A percentile compares a stretch with the other conserved stretches of the same genome.
These are phyloP conservation scores for Plotosus lineatus DNA, from an alignment of 2,113 vertebrate species.

Conservation along the genomic window DNA sequence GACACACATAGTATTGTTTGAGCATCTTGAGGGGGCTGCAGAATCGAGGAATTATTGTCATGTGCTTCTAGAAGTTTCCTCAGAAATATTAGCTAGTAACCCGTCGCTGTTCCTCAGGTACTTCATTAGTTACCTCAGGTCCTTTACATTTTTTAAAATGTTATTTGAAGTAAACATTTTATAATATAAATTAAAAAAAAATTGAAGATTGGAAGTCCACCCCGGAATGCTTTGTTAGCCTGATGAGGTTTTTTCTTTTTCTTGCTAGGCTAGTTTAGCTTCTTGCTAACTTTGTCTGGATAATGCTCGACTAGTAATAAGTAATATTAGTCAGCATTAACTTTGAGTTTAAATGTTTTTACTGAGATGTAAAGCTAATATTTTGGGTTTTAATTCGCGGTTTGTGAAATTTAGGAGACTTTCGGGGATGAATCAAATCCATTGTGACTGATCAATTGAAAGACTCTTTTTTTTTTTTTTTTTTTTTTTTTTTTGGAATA, in stretches of 20 bases:
- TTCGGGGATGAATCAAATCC: background rate
- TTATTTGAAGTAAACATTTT: slow-evolving; percentile 54
- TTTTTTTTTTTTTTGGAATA: background rate
- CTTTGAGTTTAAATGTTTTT: background rate
- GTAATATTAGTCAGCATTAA: background rate
- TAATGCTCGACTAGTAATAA: background rate
- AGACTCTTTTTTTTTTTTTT: background rate
- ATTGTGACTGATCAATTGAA: background rate
- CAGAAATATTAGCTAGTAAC: background rate
- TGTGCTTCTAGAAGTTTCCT: slow-evolving; percentile 58
- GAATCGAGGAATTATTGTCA: background rate
- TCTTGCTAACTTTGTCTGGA: background rate
- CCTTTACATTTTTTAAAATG: background rate
- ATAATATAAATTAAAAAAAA: background rate
- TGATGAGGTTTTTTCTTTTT: background rate
- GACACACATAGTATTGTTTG: background rate
- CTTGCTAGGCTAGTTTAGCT: background rate
- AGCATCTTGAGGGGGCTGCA: background rate
- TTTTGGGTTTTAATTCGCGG: background rate
- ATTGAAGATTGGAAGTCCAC: background rate
- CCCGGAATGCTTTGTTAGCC: background rate
- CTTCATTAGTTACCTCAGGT: background rate
- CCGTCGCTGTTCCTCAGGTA: too few species aligned
- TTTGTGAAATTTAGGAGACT: background rate
- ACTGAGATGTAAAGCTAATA: too few species aligned